phyloP scores from a whole-genome alignment of 2,888 invertebrate genomes.

The Pteria penguin region DNA sequence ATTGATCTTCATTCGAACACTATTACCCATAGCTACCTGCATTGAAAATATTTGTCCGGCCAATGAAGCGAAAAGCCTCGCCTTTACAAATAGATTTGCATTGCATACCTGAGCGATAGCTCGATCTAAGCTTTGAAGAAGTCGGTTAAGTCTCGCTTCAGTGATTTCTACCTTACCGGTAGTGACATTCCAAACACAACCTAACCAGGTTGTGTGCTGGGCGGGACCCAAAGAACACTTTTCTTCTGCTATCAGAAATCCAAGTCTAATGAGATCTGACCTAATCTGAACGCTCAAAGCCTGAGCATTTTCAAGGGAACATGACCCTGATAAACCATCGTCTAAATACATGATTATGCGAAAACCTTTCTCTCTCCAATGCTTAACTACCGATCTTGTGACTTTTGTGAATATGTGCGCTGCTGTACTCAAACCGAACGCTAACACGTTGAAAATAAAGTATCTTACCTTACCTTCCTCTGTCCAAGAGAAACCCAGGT shows the following conservation, averaged over 20 bases:
- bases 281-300: background rate
- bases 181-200: background rate
- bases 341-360: background rate
- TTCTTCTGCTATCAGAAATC: too few species aligned
- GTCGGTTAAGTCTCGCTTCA: background rate
- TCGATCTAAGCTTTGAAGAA: background rate
- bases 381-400: background rate
- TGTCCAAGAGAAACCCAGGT: constrained; percentile 25
- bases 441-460: background rate
- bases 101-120: background rate
- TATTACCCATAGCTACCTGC: constrained; percentile 13
- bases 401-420: background rate
- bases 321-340: background rate
- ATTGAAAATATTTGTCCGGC: constrained; percentile 27
- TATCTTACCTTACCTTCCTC: background rate
- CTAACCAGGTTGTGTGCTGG: background rate
- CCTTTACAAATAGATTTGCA: background rate
- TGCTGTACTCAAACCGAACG: background rate
- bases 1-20: constrained; percentile 12
- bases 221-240: too few species aligned
- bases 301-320: background rate
- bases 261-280: background rate
- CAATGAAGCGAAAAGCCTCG: constrained; percentile 8
- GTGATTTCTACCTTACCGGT: constrained; percentile 30
- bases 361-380: background rate